Conservation (phyloP, 2,888 invertebrate species). For the Arrhopalites spinosus region DNA sequence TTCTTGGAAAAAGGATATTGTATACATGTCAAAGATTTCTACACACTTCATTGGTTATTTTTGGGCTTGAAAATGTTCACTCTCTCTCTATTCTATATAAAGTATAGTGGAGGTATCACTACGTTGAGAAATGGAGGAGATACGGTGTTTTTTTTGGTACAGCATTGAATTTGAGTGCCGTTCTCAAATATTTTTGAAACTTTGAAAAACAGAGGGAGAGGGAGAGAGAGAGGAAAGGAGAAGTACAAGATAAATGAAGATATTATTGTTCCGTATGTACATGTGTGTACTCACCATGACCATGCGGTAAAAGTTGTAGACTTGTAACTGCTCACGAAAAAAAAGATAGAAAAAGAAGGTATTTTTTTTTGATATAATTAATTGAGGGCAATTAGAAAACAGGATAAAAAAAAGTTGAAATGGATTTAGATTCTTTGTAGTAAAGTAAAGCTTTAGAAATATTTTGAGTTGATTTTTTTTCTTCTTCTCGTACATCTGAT, state of each 20-base stretch:
- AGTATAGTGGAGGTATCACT: not conserved
- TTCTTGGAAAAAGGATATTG: constrained; percentile 4
- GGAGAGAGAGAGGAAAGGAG: not conserved
- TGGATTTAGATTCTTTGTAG: not conserved
- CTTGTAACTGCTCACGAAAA: not conserved
- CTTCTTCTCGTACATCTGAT: not conserved
- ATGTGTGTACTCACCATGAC: not conserved
- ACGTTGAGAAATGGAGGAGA: not conserved
- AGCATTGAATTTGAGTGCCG: not conserved
- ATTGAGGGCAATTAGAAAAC: constrained; percentile 15
- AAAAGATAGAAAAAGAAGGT: too few species aligned
- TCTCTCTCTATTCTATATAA: not conserved
- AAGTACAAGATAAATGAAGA: constrained; percentile 12
- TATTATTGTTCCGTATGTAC: not conserved
- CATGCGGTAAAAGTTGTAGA: not conserved
- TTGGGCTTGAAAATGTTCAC: not conserved
- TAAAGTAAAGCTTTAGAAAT: not conserved
- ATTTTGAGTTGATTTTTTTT: not conserved
- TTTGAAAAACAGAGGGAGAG: not conserved
- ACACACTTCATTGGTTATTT: constrained; percentile 26
- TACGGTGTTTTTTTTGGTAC: not conserved
- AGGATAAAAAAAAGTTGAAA: not conserved
- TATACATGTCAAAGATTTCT: constrained; percentile 31
- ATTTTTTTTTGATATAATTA: constrained; percentile 13
- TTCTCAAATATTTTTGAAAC: not conserved